These are phyloP conservation scores for Spinibarbus caldwelli DNA, from an alignment of 2,797 vertebrate species.

Conservation along the genomic window DNA sequence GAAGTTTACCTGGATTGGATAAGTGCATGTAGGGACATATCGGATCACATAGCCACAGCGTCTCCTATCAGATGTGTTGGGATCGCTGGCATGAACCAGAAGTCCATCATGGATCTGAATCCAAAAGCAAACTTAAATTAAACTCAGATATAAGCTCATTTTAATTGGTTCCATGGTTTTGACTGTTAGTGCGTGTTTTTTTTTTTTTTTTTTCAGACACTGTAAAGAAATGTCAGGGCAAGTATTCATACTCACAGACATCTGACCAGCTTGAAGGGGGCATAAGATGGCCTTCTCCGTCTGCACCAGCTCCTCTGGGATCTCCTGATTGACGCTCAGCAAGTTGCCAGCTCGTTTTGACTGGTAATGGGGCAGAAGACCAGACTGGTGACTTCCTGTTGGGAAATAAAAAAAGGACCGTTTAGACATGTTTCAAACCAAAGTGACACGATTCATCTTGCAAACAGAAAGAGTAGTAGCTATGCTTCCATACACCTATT, in stretches of 20 bases:
- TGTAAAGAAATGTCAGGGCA: not conserved
- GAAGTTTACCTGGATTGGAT: constrained; percentile 75
- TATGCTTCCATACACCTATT: too few species aligned
- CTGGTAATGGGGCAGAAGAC: constrained; percentile 74
- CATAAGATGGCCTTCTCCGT: constrained; percentile 72
- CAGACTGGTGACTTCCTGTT: constrained; percentile 76
- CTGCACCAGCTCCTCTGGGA: constrained; percentile 77
- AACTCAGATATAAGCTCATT: not conserved
- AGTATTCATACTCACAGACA: constrained; percentile 78
- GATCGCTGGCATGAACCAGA: constrained; percentile 80
- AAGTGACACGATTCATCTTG: not conserved
- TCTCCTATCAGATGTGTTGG: constrained; percentile 79
- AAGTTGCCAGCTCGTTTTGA: constrained; percentile 76
- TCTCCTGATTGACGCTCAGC: constrained; percentile 83
- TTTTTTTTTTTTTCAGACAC: not conserved
- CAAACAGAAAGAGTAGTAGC: not conserved
- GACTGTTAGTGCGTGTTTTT: not conserved
- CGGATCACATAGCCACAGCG: constrained; percentile 83
- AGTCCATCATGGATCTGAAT: constrained; percentile 81
- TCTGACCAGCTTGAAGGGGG: constrained; percentile 80
- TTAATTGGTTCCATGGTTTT: not conserved
- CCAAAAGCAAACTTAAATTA: not conserved
- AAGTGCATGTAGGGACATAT: constrained; percentile 78
- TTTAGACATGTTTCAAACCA: not conserved
- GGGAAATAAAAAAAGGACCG: constrained; percentile 29